Conservation (phyloP, 2,888 invertebrate species). For the Melinaea menophilus region DNA sequence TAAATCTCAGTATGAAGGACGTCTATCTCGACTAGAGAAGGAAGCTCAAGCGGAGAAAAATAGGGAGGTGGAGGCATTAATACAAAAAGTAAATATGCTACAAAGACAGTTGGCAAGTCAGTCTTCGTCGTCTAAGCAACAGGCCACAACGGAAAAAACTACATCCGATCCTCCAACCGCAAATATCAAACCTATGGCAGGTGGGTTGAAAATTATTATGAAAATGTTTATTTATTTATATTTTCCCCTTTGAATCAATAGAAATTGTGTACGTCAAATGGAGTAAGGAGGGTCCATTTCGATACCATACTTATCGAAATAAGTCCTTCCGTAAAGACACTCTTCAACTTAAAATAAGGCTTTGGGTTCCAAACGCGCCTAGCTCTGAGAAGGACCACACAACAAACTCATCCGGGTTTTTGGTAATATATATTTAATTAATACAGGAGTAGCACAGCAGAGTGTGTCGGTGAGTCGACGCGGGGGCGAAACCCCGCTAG, state of each 20-base stretch:
- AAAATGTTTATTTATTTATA: constrained; percentile 20
- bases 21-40: constrained; percentile 83
- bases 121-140: constrained; percentile 82
- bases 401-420: no score
- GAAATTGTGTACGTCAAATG: background rate
- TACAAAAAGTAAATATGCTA: constrained; percentile 82
- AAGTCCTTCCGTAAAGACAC: no score
- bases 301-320: no score
- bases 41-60: constrained; percentile 80
- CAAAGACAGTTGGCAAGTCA: constrained; percentile 85
- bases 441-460: constrained; percentile 64
- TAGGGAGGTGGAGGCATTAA: constrained; percentile 83
- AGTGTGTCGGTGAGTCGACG: constrained; percentile 79
- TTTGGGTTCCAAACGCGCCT: no score
- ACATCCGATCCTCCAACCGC: constrained; percentile 85
- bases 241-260: background rate
- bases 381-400: no score
- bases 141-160: constrained; percentile 75
- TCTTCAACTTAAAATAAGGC: no score
- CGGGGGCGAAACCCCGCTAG: constrained; percentile 88
- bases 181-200: constrained; percentile 96
- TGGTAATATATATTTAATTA: background rate
- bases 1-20: constrained; percentile 84
- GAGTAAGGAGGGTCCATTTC: no score
- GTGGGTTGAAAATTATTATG: constrained; percentile 59